These are phyloP conservation scores for Erythrolamprus reginae DNA, from an alignment of 2,113 vertebrate species.

Conservation along the genomic window DNA sequence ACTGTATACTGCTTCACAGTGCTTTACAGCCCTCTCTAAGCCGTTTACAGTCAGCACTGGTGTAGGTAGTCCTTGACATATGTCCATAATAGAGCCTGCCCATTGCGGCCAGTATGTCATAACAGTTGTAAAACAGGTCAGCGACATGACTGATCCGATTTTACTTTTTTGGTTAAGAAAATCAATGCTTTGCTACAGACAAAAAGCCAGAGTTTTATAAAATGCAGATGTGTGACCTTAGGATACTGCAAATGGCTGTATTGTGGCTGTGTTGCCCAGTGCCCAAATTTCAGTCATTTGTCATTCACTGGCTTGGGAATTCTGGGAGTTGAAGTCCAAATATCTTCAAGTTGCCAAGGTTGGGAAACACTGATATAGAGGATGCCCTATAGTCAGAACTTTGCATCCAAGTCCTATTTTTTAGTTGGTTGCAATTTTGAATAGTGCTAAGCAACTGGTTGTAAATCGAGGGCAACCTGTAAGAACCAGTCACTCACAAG, in stretches of 20 bases:
- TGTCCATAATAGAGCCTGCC: neutral
- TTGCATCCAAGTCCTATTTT: neutral
- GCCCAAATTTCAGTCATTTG: too few relatives aligned
- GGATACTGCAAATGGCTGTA: neutral
- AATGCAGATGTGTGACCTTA: neutral
- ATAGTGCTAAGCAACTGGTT: neutral
- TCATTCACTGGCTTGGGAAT: too few relatives aligned
- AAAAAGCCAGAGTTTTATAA: neutral
- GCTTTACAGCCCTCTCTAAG: too few relatives aligned
- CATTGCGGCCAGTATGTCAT: neutral
- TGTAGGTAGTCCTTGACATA: neutral
- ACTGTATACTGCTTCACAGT: too few relatives aligned
- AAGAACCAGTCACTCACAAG: neutral
- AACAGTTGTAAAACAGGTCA: neutral
- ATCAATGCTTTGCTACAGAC: neutral
- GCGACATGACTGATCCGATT: neutral
- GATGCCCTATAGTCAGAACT: neutral
- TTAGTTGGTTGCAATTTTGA: neutral
- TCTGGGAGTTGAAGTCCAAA: too few relatives aligned
- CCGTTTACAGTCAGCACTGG: neutral
- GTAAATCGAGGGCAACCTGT: neutral
- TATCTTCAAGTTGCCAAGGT: too few relatives aligned
- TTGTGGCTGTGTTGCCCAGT: neutral
- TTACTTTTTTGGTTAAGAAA: neutral
- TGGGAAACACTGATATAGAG: neutral